Evolutionary conservation across 2,113 vertebrate species (phyloP), one percentile per base, ranked within the genome.

Genomic region (Mesocricetus auratus): DNA sequence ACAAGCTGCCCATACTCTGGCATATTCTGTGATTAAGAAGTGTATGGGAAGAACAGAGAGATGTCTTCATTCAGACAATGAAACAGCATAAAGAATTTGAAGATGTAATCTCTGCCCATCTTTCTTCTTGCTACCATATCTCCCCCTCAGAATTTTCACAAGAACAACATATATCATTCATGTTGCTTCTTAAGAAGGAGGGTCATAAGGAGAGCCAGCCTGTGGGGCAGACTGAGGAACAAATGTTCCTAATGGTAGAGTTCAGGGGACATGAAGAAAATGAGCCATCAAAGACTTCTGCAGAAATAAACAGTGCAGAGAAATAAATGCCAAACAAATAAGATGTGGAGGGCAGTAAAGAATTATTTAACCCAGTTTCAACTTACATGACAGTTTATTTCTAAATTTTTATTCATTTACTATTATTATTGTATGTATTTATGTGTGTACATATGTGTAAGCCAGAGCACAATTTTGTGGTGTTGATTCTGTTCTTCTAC

Each of bases 61-160:
- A 33, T 36, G 13, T 58, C 62, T 90, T 89, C 7, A 16, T 8
- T 39, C 79, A 47, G n/a, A n/a, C 11, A 77, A 71, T n/a, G 13
- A 69, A 90, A 21, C n/a, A 64, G 69, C 53, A 3, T 1, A 31
- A 78, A 74, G 29, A 6, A 2, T 36, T 45, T 62, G 10, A 86
- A 68, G 12, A 13, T 33, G 5, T 9, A 22, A 42, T 53, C 17
- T 39, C 42, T 82, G 53, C 45, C 11, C 4, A 39, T 19, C 9
- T 2, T 8, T 12, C 29, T 31, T 47, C 31, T 66, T 3, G 47
- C 29, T 33, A 56, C 3, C 33, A 56, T 53, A 3, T 24, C 19
- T 42, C 7, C 36, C 3, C 2, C 0, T 29, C 2, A 77, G 7
- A 6, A 29, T 16, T 36, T 42, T 22, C 19, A 47, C 6, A 56